Conservation (phyloP, 2,797 vertebrate species). For the Melanogrammus aeglefinus region DNA sequence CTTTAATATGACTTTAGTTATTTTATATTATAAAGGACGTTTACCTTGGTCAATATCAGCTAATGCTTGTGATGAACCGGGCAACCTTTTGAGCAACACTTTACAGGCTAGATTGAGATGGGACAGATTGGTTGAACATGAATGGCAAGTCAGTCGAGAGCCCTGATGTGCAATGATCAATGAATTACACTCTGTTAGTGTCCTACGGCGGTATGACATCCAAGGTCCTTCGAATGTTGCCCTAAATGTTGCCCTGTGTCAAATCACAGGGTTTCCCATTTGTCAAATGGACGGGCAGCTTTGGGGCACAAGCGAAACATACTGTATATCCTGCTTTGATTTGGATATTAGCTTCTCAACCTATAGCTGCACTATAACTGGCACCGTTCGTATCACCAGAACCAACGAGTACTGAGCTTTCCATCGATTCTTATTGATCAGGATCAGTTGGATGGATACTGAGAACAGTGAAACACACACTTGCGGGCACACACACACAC, state of each 20-base stretch:
- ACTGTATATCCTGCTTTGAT: not conserved
- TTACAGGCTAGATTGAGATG: no score
- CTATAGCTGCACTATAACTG: slow-evolving; percentile 16
- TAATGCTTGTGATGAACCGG: slow-evolving; percentile 31
- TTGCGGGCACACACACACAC: not conserved
- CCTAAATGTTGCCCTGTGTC: no score
- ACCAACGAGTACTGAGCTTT: not conserved
- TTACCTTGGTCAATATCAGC: slow-evolving; percentile 45
- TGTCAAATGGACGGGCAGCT: slow-evolving; percentile 20
- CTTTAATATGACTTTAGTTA: slow-evolving; percentile 37
- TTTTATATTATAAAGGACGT: slow-evolving; percentile 56
- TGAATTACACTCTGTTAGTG: no score
- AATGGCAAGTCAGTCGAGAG: no score
- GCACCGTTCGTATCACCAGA: not conserved
- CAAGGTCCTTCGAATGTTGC: no score
- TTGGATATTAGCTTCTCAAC: slow-evolving; percentile 25
- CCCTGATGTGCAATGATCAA: no score
- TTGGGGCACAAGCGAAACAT: slow-evolving; percentile 26
- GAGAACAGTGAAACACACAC: not conserved
- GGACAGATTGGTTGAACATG: no score
- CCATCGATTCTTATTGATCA: not conserved
- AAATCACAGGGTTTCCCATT: not conserved
- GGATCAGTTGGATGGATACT: not conserved
- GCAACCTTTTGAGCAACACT: slow-evolving; percentile 43
- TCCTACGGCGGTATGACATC: no score